Base-by-base conservation (phyloP, 37 sponge, comb jelly and placozoan species). In the Aplysina aerophoba region DNA sequence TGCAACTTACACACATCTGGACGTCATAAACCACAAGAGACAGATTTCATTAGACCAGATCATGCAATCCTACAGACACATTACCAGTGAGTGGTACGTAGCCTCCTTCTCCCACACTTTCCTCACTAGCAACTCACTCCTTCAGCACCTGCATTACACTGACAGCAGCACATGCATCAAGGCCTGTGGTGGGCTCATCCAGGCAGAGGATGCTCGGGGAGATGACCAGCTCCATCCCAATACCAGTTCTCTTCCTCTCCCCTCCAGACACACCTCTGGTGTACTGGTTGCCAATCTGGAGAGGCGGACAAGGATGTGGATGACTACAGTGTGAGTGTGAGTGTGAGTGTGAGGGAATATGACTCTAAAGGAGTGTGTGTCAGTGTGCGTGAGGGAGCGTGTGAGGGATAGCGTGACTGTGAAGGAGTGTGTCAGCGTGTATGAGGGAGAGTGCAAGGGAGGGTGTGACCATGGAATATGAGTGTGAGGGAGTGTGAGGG, bases 211-310 rank as follows among this genome's bases (percentile, higher is more conserved):
- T 79, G 55, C 74, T 75, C 0, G 93, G 93, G 24, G 88, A 85
- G 36, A 80, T 87, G 55, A 92, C 85, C 81, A 92, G 81, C 87
- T 92, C 93, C 93, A 88, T 92, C 11, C 88, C 93, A 84, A 93
- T 92, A 74, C 85, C 81, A 53, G 93, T 92, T 1, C 93, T 64
- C 66, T 89, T 92, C 84, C 87, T 85, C 74, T 92, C 90, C 16
- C 93, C 93, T n/a, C 93, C 93, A 30, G 93, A 92, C 35, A 93
- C 88, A 0, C 94, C 94, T 28, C 94, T 69, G 13, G 85, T 27
- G 81, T 89, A 93, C 56, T 87, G 78, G n/a, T 59, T 93, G 19
- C 94, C 94, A 72, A 93, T 82, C 92, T 91, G 41, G 12, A 34
- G 38, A 54, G 65, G 5, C 5, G 28, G 5, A 8, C 24, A 63